Evolutionary conservation across 2,797 vertebrate species (phyloP).

Genomic region (Nannoperca australis): DNA sequence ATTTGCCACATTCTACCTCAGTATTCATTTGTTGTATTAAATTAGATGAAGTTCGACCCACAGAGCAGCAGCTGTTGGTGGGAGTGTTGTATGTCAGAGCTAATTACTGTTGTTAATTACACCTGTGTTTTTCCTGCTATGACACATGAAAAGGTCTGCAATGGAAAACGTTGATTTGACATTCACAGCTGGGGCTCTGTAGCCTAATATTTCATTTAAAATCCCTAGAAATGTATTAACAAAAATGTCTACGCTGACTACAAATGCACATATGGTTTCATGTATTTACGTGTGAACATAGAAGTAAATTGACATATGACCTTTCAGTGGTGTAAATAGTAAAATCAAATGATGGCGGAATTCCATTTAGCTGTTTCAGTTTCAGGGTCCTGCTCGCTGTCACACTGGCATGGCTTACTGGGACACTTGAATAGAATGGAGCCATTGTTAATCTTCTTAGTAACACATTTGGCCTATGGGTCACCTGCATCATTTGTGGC

Average conservation of each 20-base stretch:
- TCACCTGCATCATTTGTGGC: not conserved
- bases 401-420: not conserved
- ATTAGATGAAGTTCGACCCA: not conserved
- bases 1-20: not conserved
- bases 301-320: not conserved
- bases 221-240: not conserved
- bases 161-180: not conserved
- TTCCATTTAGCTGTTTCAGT: not conserved
- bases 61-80: not conserved
- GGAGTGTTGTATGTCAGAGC: slow-evolving; percentile 11
- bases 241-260: not conserved
- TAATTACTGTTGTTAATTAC: slow-evolving; percentile 27
- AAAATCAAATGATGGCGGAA: not conserved
- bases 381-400: not conserved
- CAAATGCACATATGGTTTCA: not conserved
- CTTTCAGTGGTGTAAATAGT: not conserved
- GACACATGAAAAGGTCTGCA: not conserved
- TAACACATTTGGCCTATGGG: not conserved
- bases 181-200: not conserved
- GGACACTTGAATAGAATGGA: not conserved
- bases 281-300: not conserved
- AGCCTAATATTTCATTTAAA: not conserved
- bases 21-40: not conserved
- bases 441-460: not conserved
- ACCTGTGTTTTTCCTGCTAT: not conserved